Evolutionary conservation across 2,113 vertebrate genomes (phyloP), one percentile per base, ranked within the genome.

Genomic region (Brachyistius frenatus): DNA sequence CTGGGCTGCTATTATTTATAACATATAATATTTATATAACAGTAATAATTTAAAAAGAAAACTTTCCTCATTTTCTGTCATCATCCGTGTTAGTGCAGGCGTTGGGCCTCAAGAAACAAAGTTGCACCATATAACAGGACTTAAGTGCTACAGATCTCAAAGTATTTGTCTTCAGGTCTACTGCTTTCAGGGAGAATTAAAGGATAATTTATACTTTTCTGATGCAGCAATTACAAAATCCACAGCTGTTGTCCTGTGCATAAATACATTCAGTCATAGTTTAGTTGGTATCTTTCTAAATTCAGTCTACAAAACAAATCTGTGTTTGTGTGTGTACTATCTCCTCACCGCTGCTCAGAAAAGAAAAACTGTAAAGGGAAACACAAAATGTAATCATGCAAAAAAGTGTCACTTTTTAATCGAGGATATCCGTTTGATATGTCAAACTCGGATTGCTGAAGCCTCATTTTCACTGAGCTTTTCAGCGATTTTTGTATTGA

Each of bases 1-100:
- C 15, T 31, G 31, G 80, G 58, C 67, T 76, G 39, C 39, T 69
- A 15, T 73, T 54, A 56, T 86, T 62, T 63, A 62, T 56, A 30
- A 50, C 23, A 23, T 23, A 23, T 23, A 23, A 23, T 23, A 23
- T 23, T 23, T 23, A 23, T 35, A 49, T 49, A 71, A n/a, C 9
- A 10, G 31, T 15, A 52, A 14, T 71, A 44, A 53, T 35, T 65
- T n/a, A 54, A 37, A 30, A 32, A 50, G 62, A 14, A 64, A 30
- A 2, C 41, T 11, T 44, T 1, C 6, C 39, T 44, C 9, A 44
- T 44, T 55, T 23, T 39, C 16, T 53, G 16, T 33, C 37, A 60
- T 66, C 31, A 37, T 5, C 23, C 23, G 23, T 23, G 23, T 23
- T 23, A 23, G 23, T 23, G 23, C 23, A 23, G 23, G 23, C 23